Evolutionary conservation across 2,888 invertebrate species (phyloP).

Genomic region (Loripinus fragilis): DNA sequence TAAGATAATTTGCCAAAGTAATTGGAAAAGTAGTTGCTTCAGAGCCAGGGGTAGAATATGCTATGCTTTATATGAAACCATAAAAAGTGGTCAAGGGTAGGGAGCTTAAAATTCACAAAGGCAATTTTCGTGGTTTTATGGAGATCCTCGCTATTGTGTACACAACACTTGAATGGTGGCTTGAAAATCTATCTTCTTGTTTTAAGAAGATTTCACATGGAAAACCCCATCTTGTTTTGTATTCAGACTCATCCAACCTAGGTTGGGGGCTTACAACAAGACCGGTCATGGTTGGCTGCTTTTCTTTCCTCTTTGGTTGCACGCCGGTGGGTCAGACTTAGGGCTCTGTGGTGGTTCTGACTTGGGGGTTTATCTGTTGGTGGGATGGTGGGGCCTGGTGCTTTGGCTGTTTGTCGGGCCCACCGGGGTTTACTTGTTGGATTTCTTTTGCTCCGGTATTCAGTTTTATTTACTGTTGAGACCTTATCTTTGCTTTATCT

Average conservation of each 20-base stretch:
- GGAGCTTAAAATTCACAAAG: constrained; percentile 24
- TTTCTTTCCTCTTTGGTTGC: no score
- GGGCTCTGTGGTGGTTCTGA: no score
- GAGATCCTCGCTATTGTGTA: neutral
- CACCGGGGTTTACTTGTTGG: no score
- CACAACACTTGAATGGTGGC: neutral
- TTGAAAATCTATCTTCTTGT: neutral
- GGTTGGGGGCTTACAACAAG: neutral
- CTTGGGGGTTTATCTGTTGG: no score
- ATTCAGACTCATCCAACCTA: constrained; percentile 1
- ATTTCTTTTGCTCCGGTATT: no score
- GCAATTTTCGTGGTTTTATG: constrained; percentile 25
- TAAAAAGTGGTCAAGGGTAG: constrained; percentile 47
- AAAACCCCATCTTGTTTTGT: neutral
- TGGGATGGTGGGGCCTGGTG: no score
- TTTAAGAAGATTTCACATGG: neutral
- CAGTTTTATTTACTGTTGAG: no score
- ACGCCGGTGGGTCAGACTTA: no score
- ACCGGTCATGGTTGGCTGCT: no score
- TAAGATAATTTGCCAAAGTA: constrained; percentile 36
- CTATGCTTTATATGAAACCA: constrained; percentile 43
- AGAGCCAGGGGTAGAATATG: constrained; percentile 53
- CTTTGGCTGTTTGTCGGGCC: no score
- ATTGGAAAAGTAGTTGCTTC: constrained; percentile 44
- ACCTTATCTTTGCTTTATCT: no score